These are phyloP conservation scores for Hydriomena furcata DNA, from an alignment of 2,888 invertebrate genomes.

Conservation along the genomic window DNA sequence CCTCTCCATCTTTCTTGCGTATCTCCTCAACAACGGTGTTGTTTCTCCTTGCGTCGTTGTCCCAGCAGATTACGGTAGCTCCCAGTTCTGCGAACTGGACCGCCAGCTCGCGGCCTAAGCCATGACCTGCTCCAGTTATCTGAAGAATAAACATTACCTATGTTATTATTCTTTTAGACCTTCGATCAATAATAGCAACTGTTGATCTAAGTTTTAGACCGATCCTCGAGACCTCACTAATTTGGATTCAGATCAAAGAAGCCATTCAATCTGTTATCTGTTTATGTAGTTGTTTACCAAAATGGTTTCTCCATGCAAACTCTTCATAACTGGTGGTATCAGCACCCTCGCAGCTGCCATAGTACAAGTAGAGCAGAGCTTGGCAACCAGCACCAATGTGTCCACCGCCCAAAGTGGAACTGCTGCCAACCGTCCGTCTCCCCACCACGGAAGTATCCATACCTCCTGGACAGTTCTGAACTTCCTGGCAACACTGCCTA, in stretches of 20 bases:
- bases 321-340: slow-evolving; percentile 68
- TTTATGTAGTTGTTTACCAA: slow-evolving; percentile 46
- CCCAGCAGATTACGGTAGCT: slow-evolving; percentile 77
- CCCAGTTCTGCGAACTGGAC: slow-evolving; percentile 74
- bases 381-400: slow-evolving; percentile 62
- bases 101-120: slow-evolving; percentile 72
- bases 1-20: slow-evolving; percentile 71
- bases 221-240: no score
- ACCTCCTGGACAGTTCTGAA: slow-evolving; percentile 69
- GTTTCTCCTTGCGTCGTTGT: slow-evolving; percentile 62
- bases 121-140: slow-evolving; percentile 74
- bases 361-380: slow-evolving; percentile 65
- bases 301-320: slow-evolving; percentile 72
- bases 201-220: no score
- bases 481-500: slow-evolving; percentile 64
- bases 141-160: slow-evolving; percentile 32
- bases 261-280: no score
- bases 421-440: slow-evolving; percentile 60
- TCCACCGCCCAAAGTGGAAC: slow-evolving; percentile 70
- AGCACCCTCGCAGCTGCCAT: slow-evolving; percentile 55
- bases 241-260: no score
- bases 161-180: no score
- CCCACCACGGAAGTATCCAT: slow-evolving; percentile 77
- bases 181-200: slow-evolving; percentile 16
- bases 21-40: slow-evolving; percentile 70